These are phyloP conservation scores for Orycteropus afer DNA, from an alignment of 2,113 vertebrate species.

Conservation along the genomic window DNA sequence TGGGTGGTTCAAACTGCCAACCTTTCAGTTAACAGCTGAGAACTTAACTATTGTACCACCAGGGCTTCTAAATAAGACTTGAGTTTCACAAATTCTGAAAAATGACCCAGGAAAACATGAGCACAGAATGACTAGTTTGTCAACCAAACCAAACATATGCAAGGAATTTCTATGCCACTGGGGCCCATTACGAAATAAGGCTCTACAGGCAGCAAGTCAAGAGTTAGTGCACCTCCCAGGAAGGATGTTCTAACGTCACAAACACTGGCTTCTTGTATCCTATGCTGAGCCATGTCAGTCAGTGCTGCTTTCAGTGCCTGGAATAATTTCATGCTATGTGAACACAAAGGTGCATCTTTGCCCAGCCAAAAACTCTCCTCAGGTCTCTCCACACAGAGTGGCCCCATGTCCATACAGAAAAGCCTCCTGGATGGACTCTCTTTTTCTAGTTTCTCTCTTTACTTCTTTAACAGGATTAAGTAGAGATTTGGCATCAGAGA, in stretches of 20 bases:
- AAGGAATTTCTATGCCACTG: conserved; percentile 18
- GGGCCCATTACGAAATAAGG: conserved; percentile 1
- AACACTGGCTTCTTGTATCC: too few relatives aligned
- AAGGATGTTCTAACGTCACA: background rate
- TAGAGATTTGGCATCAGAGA: background rate
- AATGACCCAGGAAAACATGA: conserved; percentile 48
- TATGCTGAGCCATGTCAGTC: background rate
- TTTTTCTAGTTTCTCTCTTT: background rate
- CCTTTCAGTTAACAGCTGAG: background rate
- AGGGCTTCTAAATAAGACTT: background rate
- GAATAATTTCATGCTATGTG: background rate
- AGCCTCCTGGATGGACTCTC: background rate
- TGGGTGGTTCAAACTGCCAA: too few relatives aligned
- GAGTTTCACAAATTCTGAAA: conserved; percentile 30
- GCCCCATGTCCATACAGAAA: background rate
- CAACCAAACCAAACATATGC: background rate
- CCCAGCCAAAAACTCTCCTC: too few relatives aligned
- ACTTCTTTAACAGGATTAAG: background rate
- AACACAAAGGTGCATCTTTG: background rate
- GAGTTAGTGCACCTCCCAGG: background rate
- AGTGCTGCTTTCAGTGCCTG: background rate
- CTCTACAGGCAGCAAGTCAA: background rate
- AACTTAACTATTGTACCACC: background rate
- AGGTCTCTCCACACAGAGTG: background rate
- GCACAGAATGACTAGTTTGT: conserved; percentile 27